phyloP scores from a whole-genome alignment of 1,140 invertebrate species.

The Drosophila simulans region DNA sequence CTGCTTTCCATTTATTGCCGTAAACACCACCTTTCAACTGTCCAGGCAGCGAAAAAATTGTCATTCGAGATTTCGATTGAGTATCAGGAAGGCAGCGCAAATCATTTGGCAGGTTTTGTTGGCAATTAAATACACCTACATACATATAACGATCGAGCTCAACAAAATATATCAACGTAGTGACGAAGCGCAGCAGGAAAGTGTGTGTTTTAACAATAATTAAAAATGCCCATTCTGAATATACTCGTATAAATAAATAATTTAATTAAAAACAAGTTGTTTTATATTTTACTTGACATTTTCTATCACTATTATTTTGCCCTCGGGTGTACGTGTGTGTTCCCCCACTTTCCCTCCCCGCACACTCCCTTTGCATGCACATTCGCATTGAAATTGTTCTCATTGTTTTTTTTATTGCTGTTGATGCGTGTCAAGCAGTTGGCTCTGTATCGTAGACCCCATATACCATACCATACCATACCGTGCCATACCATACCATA shows the following conservation, averaged over 20 bases:
- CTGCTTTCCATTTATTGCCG: not conserved
- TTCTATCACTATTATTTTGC: slow-evolving; percentile 6
- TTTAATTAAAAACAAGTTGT: not conserved
- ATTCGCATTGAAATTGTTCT: slow-evolving; percentile 10
- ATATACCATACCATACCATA: too few relatives aligned
- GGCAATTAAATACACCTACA: slow-evolving; percentile 1
- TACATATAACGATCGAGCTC: too few relatives aligned
- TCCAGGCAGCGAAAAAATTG: slow-evolving; percentile 18
- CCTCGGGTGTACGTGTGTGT: slow-evolving; percentile 1
- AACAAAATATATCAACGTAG: too few relatives aligned
- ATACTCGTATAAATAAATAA: not conserved
- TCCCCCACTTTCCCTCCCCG: not conserved
- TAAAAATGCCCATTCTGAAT: too few relatives aligned
- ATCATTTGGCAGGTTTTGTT: slow-evolving; percentile 55
- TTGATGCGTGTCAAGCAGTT: slow-evolving; percentile 25
- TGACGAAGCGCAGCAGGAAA: too few relatives aligned
- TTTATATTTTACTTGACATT: not conserved
- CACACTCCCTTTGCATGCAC: not conserved
- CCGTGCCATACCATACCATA: too few relatives aligned
- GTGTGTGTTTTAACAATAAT: not conserved
- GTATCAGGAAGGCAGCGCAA: slow-evolving; percentile 49
- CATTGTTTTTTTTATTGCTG: slow-evolving; percentile 26
- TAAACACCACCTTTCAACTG: not conserved
- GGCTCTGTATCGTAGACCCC: slow-evolving; percentile 6
- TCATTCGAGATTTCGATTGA: slow-evolving; percentile 56